Evolutionary conservation across 2,797 vertebrate genomes (phyloP), one percentile per base, ranked within the genome.

Genomic region (Varecia variegata): DNA sequence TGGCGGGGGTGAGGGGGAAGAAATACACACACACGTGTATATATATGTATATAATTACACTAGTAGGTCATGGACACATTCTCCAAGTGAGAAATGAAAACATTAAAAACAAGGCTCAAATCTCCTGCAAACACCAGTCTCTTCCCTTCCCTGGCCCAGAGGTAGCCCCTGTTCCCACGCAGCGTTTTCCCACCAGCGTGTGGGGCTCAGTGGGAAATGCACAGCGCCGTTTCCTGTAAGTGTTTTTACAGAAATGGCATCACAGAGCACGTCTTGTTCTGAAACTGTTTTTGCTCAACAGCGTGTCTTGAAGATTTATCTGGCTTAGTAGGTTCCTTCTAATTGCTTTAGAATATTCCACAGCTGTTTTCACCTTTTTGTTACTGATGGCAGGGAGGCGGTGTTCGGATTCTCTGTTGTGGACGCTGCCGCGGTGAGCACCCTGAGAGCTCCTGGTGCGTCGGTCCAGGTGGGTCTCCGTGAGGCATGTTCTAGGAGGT

Each of bases 401-500:
- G 0, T 38, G 27, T 38, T 56, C 58, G 2, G 17, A 11, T 56
- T 20, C n/a, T 47, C 27, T 30, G 58, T 60, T 14, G 58, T 5
- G 47, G 15, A 15, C 5, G 47, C 15, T 4, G 47, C 47, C 47
- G 18, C 18, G 2, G 52, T 20, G 52, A 52, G 52, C 7, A 6
- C 40, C 25, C 23, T 12, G 23, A 9, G 56, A 54, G 3, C 5
- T 27, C 7, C 17, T 68, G 1, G 25, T 2, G 25, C 0, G 1
- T 9, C 1, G 2, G n/a, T 11, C 12, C n/a, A 7, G 0, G 5
- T 0, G 0, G 4, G 30, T 32, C 38, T 52, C 43, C 0, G 0
- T 2, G 15, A 21, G 32, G 52, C 60, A 0, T 5, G 0, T 8
- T 45, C 27, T 14, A 32, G 23, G 40, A 43, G 9, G 11, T 5